Evolutionary conservation across 2,888 invertebrate species (phyloP).

Genomic region (Cosmorhoe ocellata): DNA sequence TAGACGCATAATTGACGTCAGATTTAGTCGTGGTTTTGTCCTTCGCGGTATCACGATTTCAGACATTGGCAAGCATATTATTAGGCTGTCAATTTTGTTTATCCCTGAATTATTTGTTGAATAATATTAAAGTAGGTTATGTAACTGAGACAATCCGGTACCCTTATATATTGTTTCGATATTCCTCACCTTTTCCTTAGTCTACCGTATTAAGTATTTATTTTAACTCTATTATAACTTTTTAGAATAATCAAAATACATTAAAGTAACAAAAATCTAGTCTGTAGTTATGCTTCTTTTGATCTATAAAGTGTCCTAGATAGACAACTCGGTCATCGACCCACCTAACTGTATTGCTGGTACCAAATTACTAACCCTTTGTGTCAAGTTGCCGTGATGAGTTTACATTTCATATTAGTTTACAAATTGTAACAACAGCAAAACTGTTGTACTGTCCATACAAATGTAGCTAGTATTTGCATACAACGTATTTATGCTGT

Average conservation of each 20-base stretch:
- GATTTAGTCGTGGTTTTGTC: conserved; percentile 50
- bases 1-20: conserved; percentile 50
- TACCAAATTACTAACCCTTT: conserved; percentile 6
- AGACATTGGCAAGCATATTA: conserved; percentile 23
- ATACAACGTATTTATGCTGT: conserved; percentile 27
- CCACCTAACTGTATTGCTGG: no score
- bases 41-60: conserved; percentile 57
- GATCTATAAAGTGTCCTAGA: no score
- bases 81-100: conserved; percentile 25
- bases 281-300: no score
- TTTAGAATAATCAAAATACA: no score
- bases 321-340: no score
- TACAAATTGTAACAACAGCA: conserved; percentile 13
- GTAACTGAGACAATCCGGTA: no score
- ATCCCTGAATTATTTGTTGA: conserved; percentile 8
- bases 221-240: no score
- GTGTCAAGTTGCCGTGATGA: conserved; percentile 1
- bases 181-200: no score
- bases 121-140: not conserved
- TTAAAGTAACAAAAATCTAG: no score
- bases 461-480: conserved; percentile 19
- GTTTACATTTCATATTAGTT: conserved; percentile 14
- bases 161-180: no score
- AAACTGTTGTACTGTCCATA: conserved; percentile 22
- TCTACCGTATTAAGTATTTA: no score